Percentiles rank a stretch among this genome's conserved stretches.
These are phyloP conservation scores for Ranitomeya variabilis DNA, from an alignment of 2,113 vertebrate genomes.

Conservation along the genomic window DNA sequence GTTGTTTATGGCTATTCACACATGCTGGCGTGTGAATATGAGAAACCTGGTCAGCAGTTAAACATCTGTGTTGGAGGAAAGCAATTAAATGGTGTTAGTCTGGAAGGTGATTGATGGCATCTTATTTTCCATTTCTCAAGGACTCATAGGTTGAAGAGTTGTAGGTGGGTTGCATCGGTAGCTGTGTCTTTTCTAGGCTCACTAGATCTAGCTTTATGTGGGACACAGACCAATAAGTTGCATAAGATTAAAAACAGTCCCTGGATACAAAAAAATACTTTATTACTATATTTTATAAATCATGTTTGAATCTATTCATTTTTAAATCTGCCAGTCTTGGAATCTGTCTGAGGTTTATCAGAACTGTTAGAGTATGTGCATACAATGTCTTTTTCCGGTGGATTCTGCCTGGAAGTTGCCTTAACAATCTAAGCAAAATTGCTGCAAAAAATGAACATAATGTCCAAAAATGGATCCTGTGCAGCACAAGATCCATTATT, in stretches of 20 bases:
- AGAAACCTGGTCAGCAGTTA: constrained; percentile 27
- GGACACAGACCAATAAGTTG: not conserved
- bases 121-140: constrained; percentile 36
- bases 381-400: no score
- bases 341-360: not conserved
- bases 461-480: no score
- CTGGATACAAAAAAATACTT: not conserved
- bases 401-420: no score
- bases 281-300: not conserved
- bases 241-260: not conserved
- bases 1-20: constrained; percentile 6
- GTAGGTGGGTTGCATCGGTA: not conserved
- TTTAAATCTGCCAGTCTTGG: not conserved
- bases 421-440: no score
- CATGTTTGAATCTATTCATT: not conserved
- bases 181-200: not conserved
- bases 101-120: constrained; percentile 31
- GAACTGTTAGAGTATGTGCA: no score
- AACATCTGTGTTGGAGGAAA: constrained; percentile 15
- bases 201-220: not conserved
- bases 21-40: constrained; percentile 15
- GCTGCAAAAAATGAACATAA: no score
- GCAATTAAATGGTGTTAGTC: constrained; percentile 28
- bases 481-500: no score
- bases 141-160: constrained; percentile 19